Evolutionary conservation across 1,140 invertebrate genomes (phyloP), one percentile per base, ranked within the genome.

Genomic region (Macrosteles quadrilineatus): DNA sequence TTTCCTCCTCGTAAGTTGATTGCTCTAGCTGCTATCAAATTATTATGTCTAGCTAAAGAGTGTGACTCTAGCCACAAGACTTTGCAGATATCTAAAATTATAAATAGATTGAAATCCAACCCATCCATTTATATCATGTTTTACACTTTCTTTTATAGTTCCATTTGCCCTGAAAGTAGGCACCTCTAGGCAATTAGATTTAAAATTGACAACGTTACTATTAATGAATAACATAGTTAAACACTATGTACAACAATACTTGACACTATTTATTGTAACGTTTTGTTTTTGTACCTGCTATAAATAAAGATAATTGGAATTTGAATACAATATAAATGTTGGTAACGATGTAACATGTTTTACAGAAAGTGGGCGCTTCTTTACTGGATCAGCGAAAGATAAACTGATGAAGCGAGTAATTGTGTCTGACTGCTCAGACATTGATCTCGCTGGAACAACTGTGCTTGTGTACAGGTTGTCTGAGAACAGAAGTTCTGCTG

Each of bases 361-460:
- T 75, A 72, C 74, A 82, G 85, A 86, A 66, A 83, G 83, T 40
- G 87, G 87, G 12, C 77, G 86, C 63, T 85, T 80, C 77, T 76
- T 76, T 25, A 69, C 80, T 11, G 74, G 76, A 36, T 68, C 75
- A 11, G 68, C 75, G 0, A 75, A 80, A 69, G 80, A 80, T 65
- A 68, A 77, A n/a, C 73, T 76, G 29, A 75, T 85, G 3, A 80
- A 82, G 72, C 78, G 84, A 68, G 78, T 85, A 3, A 81, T 83
- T 40, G 77, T 86, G 2, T 81, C 82, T 1, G 80, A 83, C 73
- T 85, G 85, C 36, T 76, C 76, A n/a, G 78, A 74, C 1, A 78
- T 82, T 17, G 74, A 77, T 69, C 75, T 87, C n/a, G 77, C 75
- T 29, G 84, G 83, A n/a, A 81, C 79, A 77, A 83, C 81, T 69